phyloP scores from a whole-genome alignment of 2,113 vertebrate genomes.

The Upupa epops region DNA sequence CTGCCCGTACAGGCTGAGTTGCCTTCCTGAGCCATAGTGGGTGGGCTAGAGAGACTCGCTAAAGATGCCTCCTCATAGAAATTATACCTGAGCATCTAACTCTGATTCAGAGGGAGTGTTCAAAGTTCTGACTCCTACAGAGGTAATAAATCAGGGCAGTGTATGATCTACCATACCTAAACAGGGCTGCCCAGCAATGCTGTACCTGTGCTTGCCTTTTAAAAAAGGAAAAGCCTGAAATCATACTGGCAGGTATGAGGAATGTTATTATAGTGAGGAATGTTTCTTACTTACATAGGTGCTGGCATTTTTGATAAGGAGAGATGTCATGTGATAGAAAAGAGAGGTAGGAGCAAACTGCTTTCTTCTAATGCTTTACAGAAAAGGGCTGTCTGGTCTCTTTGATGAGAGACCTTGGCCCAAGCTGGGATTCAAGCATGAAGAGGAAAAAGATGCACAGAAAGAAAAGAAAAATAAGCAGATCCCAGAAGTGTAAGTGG shows the following conservation, averaged over 20 bases:
- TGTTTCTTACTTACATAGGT: background rate
- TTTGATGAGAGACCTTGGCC: constrained; percentile 19
- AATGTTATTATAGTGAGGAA: background rate
- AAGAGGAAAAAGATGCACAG: background rate
- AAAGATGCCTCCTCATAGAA: background rate
- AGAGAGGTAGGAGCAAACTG: background rate
- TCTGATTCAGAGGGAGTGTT: background rate
- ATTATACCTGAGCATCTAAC: background rate
- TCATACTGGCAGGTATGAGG: background rate
- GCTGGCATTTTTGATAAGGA: background rate
- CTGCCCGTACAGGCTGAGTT: background rate
- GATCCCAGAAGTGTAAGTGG: background rate
- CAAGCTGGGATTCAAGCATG: background rate
- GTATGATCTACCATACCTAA: background rate
- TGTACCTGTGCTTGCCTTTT: background rate
- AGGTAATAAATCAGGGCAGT: background rate
- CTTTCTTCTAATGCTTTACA: background rate
- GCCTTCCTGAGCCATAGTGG: background rate
- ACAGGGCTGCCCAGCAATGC: background rate
- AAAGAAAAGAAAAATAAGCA: background rate
- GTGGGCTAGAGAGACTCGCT: background rate
- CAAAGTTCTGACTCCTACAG: background rate
- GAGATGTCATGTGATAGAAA: background rate
- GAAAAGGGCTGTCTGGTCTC: constrained; percentile 31
- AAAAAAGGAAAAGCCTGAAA: background rate